Evolutionary conservation across 2,113 vertebrate species (phyloP), one percentile per base, ranked within the genome.

Genomic region (Xenus cinereus): DNA sequence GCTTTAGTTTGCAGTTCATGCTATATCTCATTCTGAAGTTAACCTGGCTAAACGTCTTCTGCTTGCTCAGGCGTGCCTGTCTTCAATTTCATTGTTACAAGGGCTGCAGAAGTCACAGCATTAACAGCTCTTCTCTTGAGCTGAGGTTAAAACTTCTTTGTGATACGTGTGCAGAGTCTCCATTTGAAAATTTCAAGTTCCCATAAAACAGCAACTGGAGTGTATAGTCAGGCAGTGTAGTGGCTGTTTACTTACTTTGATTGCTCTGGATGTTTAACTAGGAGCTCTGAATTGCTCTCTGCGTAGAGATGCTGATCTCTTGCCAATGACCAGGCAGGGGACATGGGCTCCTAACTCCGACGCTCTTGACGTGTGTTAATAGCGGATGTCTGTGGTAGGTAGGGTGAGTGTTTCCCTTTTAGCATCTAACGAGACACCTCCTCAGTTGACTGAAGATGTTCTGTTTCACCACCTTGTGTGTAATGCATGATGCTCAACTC

Each of bases 91-190:
- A 46, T 41, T 84, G 14, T 93, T 84, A 37, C 6, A 63, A 74
- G 76, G 68, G 14, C 72, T 84, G 51, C 32, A 54, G 68, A 59
- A 66, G 18, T 84, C n/a, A 26, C 9, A 67, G 9, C 23, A 14
- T 21, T 54, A 56, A 37, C 9, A 63, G 50, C 22, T 60, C 24
- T 83, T 30, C 35, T 89, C 39, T 73, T 64, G 26, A 92, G 46
- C 39, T 72, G 28, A 64, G 75, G 43, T 67, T 62, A 48, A 63
- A 87, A 67, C 32, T 71, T 68, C 10, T 45, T 67, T 48, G 45
- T 76, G 46, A 22, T 66, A 4, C 0, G 2, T 3, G 1, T 59
- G 28, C 30, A n/a, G 51, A 45, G 17, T 56, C 10, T 75, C 59
- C 13, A 6, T 37, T 77, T 94, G 83, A 89, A 77, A 92, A 63